phyloP scores from a whole-genome alignment of 1,140 invertebrate species.

The Panagrolaimus sp. region DNA sequence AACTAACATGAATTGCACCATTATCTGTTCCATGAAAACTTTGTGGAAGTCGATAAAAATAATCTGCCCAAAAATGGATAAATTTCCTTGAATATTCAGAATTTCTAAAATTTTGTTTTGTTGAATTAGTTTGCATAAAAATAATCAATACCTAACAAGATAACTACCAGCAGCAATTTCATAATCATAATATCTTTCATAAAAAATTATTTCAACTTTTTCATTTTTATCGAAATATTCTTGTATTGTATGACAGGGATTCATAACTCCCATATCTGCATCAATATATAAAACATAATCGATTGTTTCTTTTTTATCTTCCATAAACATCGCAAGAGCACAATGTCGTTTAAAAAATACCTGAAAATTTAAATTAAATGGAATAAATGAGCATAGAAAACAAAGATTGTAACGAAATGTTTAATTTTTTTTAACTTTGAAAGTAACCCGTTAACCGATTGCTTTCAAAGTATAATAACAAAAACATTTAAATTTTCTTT shows the following conservation, averaged over 20 bases:
- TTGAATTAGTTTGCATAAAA: too few relatives aligned
- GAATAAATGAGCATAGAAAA: too few relatives aligned
- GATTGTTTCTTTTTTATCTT: neutral
- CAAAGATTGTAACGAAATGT: too few relatives aligned
- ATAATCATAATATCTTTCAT: neutral
- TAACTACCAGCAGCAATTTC: slow-evolving; percentile 1
- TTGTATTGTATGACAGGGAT: neutral
- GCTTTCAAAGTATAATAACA: too few relatives aligned
- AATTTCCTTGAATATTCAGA: slow-evolving; percentile 6
- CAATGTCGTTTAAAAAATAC: slow-evolving; percentile 1
- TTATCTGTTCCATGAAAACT: neutral
- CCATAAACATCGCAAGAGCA: neutral
- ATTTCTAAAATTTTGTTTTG: too few relatives aligned
- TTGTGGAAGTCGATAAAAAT: neutral
- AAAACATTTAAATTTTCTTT: too few relatives aligned
- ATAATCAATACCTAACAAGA: too few relatives aligned
- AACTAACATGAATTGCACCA: slow-evolving; percentile 7
- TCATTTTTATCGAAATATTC: neutral
- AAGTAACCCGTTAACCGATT: too few relatives aligned
- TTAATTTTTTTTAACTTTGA: too few relatives aligned
- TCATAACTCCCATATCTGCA: neutral
- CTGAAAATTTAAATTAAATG: too few relatives aligned
- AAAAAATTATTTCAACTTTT: slow-evolving; percentile 8
- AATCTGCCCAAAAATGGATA: slow-evolving; percentile 1
- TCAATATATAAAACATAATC: slow-evolving; percentile 1